These are phyloP conservation scores for Diarsia dahlii DNA, from an alignment of 2,888 invertebrate genomes.

Conservation along the genomic window DNA sequence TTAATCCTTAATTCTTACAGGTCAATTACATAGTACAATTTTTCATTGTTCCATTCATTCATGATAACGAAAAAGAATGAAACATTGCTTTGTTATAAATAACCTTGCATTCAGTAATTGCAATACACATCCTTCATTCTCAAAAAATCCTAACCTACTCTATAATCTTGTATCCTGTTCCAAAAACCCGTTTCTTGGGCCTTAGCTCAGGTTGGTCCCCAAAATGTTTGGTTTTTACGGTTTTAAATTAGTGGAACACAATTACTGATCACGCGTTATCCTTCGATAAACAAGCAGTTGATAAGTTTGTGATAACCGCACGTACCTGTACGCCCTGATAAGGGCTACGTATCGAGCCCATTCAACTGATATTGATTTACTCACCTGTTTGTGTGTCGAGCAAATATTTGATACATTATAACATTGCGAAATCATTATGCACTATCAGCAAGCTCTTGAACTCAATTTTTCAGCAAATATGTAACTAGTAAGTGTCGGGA, in stretches of 20 bases:
- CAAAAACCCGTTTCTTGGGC: background rate
- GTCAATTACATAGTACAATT: background rate
- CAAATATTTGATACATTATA: constrained; percentile 73
- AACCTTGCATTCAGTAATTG: background rate
- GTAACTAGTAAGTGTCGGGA: background rate
- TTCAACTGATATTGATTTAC: constrained; percentile 85
- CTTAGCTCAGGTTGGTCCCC: background rate
- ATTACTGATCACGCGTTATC: constrained; percentile 71
- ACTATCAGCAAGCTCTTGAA: constrained; percentile 55
- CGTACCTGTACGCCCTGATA: constrained; percentile 78
- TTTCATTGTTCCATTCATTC: constrained; percentile 31
- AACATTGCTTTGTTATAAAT: background rate
- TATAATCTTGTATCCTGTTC: constrained; percentile 19
- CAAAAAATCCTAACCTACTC: background rate
- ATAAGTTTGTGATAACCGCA: constrained; percentile 83
- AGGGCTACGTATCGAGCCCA: constrained; percentile 71
- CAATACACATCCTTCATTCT: background rate
- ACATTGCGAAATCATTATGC: constrained; percentile 63
- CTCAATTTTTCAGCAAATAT: constrained; percentile 38
- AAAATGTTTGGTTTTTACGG: constrained; percentile 24
- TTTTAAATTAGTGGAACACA: constrained; percentile 66
- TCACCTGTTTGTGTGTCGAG: constrained; percentile 78
- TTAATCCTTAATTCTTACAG: constrained; percentile 5
- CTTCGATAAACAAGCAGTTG: constrained; percentile 76
- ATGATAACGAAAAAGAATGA: constrained; percentile 21